Evolutionary conservation across 1,140 invertebrate species (phyloP).

Genomic region (Heliothis virescens): DNA sequence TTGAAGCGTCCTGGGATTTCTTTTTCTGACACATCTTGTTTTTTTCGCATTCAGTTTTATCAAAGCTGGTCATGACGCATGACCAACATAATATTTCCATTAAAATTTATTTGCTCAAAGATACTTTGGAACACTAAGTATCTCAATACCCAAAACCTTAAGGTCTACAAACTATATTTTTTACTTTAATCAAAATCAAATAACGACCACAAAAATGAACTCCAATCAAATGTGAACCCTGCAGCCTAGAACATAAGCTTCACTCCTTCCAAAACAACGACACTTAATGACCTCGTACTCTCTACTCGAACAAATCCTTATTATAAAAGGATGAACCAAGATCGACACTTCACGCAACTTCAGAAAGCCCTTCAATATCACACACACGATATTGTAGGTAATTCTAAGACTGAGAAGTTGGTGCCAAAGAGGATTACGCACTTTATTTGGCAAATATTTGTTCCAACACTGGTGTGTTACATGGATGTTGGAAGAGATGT

Average conservation of each 20-base stretch:
- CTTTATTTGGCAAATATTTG: constrained; percentile 46
- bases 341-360: constrained; percentile 33
- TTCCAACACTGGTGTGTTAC: constrained; percentile 23
- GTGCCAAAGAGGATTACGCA: constrained; percentile 41
- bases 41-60: too few species aligned
- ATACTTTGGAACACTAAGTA: too few species aligned
- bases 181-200: too few species aligned
- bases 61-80: too few species aligned
- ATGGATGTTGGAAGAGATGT: constrained; percentile 28
- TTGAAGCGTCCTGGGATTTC: too few species aligned
- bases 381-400: constrained; percentile 40
- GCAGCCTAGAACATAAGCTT: not conserved
- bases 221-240: not conserved
- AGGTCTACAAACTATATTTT: too few species aligned
- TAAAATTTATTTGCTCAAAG: too few species aligned
- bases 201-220: not conserved
- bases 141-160: too few species aligned
- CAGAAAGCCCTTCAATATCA: constrained; percentile 26
- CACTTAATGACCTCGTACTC: not conserved
- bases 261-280: not conserved
- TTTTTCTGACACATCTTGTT: too few species aligned
- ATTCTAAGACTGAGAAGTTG: constrained; percentile 36
- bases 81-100: too few species aligned
- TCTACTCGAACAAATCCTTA: constrained; percentile 24
- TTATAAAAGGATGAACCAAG: constrained; percentile 28